Conservation (phyloP, 2,113 vertebrate species). For the Willisornis vidua region DNA sequence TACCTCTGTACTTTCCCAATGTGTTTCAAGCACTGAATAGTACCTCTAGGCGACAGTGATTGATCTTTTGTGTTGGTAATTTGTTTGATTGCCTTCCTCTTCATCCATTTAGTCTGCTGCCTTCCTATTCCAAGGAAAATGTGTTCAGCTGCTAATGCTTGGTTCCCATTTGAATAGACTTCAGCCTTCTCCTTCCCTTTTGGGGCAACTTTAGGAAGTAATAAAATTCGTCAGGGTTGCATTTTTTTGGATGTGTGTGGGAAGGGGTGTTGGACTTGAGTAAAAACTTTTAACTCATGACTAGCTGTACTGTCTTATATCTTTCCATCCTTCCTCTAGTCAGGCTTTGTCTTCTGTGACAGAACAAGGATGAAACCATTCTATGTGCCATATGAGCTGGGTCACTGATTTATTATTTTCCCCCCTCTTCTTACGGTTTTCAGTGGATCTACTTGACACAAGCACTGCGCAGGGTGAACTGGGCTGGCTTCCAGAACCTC, state of each 20-base stretch:
- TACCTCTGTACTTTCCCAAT: not conserved
- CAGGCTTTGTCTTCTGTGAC: not conserved
- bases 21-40: not conserved
- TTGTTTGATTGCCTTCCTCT: not conserved
- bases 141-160: not conserved
- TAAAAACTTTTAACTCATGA: not conserved
- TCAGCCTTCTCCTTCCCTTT: not conserved
- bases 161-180: not conserved
- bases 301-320: not conserved
- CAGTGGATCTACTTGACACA: conserved; percentile 79
- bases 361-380: not conserved
- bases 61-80: conserved; percentile 49
- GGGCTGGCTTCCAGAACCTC: conserved; percentile 80
- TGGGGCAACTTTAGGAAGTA: not conserved
- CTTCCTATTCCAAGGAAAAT: not conserved
- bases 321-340: not conserved
- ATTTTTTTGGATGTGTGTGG: not conserved
- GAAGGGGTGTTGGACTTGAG: not conserved
- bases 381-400: not conserved
- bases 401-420: not conserved
- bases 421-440: not conserved
- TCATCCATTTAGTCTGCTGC: not conserved
- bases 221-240: not conserved
- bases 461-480: conserved; percentile 74
- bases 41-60: not conserved